phyloP scores from a whole-genome alignment of 2,888 invertebrate species.

The Aphodius granarius region DNA sequence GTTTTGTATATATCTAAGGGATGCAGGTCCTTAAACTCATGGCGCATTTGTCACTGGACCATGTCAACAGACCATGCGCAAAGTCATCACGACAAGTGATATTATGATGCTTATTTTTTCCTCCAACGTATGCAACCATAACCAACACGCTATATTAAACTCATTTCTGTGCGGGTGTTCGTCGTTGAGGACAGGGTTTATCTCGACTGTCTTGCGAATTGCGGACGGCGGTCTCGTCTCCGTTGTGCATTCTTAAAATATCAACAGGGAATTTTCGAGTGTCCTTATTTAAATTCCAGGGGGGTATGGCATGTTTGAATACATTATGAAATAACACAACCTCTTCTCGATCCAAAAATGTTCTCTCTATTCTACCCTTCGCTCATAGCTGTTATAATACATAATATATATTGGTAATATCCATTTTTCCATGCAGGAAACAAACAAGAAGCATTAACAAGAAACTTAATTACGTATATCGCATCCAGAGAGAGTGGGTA shows the following conservation, averaged over 20 bases:
- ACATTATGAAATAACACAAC: not conserved
- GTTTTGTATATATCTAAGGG: not conserved
- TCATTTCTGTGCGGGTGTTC: not conserved
- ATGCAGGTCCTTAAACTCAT: not conserved
- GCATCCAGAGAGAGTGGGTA: not conserved
- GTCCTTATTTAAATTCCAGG: not conserved
- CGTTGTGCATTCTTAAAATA: not conserved
- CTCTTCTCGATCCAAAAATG: not conserved
- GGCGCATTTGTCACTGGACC: not conserved
- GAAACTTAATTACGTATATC: not conserved
- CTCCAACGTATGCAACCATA: not conserved
- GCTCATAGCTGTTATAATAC: too few relatives aligned
- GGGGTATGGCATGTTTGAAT: not conserved
- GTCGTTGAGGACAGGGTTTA: not conserved
- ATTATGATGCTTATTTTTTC: too few relatives aligned
- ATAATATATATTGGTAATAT: not conserved
- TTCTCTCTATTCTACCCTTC: not conserved
- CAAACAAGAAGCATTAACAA: too few relatives aligned
- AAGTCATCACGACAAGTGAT: too few relatives aligned
- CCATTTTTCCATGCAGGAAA: too few relatives aligned
- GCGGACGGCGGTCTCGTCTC: not conserved
- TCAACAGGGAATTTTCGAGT: not conserved
- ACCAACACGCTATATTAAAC: too few relatives aligned
- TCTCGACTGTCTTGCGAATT: not conserved
- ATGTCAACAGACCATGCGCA: not conserved